Evolutionary conservation across 2,113 vertebrate genomes (phyloP), one percentile per base, ranked within the genome.

Genomic region (Chloropsis hardwickii): DNA sequence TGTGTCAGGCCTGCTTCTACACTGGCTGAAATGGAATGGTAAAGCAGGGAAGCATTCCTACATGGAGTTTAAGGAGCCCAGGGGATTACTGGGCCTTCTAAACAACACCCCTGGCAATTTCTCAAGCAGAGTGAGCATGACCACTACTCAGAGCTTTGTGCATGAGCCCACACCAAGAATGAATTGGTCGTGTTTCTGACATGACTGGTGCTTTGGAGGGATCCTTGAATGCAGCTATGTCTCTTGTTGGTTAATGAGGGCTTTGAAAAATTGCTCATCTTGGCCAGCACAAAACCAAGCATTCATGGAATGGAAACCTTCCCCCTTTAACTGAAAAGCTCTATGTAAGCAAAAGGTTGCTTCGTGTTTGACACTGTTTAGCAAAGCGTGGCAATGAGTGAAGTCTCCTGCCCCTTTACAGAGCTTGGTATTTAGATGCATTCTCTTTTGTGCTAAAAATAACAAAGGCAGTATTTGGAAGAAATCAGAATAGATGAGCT

Each of bases 381-480:
- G 88, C 86, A 85, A 92, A 96, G 84, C 37, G 20, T 83, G 79
- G 61, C 88, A 94, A 53, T 42, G 89, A 86, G 88, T 92, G 84
- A 95, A 64, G 84, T 91, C 95, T 96, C 95, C 83, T 90, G 60
- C 70, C 58, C 53, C 77, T 96, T 90, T 69, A 72, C 69, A 86
- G 86, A 97, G 88, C 76, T 73, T 48, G 48, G 74, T 94, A 96
- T 96, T 96, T 95, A 96, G 91, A 96, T 86, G 93, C 3, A 0
- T 81, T 93, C 96, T 94, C 96, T 97, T 97, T 97, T 97, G 90
- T 96, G 83, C 94, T 98, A 98, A 98, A 98, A 98, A 97, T 97
- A 98, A 94, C 96, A 84, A 94, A 95, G 95, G 76, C 82, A 79
- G 92, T 97, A 95, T 98, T 97, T 96, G 96, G 96, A 97, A 97